These are phyloP conservation scores for Eumerus sabulonum DNA, from an alignment of 2,888 invertebrate species.

Conservation along the genomic window DNA sequence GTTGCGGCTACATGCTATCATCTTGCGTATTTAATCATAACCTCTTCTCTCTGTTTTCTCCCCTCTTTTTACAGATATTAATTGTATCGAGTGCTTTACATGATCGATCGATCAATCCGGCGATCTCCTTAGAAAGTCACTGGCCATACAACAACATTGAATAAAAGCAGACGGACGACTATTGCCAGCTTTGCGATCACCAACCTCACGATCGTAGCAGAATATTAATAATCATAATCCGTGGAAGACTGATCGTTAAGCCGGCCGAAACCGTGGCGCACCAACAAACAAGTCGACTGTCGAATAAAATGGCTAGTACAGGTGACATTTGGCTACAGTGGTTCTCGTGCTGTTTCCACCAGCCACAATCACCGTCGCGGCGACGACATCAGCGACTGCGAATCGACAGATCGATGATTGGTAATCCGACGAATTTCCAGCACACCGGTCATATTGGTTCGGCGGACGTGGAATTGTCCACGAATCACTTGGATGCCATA, in stretches of 20 bases:
- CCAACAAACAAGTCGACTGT: conserved; percentile 69
- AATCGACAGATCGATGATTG: conserved; percentile 96
- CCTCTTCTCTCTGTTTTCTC: conserved; percentile 6
- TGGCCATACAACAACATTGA: too few relatives aligned
- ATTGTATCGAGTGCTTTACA: conserved; percentile 13
- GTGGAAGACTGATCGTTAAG: not conserved
- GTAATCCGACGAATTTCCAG: conserved; percentile 96
- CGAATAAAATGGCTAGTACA: conserved; percentile 83
- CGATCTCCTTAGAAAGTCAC: conserved; percentile 61
- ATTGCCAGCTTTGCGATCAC: conserved; percentile 36
- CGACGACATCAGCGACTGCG: conserved; percentile 86
- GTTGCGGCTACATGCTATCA: conserved; percentile 47
- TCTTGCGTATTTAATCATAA: conserved; percentile 22
- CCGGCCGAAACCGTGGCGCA: conserved; percentile 71
- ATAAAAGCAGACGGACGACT: conserved; percentile 55
- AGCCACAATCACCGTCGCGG: conserved; percentile 87
- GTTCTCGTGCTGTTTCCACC: conserved; percentile 93
- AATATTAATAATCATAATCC: conserved; percentile 25
- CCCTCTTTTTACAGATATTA: conserved; percentile 36
- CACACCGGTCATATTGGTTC: conserved; percentile 95
- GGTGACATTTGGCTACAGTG: conserved; percentile 94
- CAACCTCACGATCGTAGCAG: conserved; percentile 12
- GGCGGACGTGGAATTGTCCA: conserved; percentile 91
- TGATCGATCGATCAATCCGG: conserved; percentile 6
- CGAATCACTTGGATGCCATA: conserved; percentile 90